Base-by-base conservation (phyloP, 2,113 vertebrate genomes). In the Cyanoliseus patagonus region DNA sequence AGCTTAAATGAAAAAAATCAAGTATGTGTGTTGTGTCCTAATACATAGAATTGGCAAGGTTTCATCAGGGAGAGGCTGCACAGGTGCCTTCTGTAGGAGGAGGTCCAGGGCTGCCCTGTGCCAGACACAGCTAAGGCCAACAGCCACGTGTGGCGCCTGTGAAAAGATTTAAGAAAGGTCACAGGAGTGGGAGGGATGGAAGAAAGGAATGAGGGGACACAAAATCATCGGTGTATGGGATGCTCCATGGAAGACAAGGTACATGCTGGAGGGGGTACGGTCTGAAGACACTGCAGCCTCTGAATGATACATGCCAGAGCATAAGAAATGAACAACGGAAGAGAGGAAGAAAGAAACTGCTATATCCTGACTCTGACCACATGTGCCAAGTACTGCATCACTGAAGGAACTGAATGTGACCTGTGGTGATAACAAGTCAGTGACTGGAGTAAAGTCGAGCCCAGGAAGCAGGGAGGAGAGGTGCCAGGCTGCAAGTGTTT, bases 221-320 rank as follows among this genome's bases (percentile, higher is more conserved):
- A 49, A 70, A 44, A 9, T 51, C 42, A 18, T 19, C 53, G 23
- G 8, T 9, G 1, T 78, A 17, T n/a, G 9, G 68, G 25, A 11
- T 41, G 18, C 9, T 78, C 5, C 28, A 13, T 12, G 28, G 16
- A 81, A 20, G 28, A 46, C 17, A 57, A 33, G 41, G 33, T 39
- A 62, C 4, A 11, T 3, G 23, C 10, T 10, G 42, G 16, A 23
- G 16, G 16, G 20, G 3, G 5, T 9, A 49, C 5, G 13, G 1
- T 7, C 24, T 67, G 46, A 67, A 72, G 57, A 44, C 13, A 31
- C 11, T 28, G 17, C 17, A 76, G 11, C 6, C 23, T 44, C 19
- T 61, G 63, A 37, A 59, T 11, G 13, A 59, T 3, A 10, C 9
- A 27, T 9, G 7, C 8, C 2, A 1, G 47, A 70, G 35, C 6